Conservation (phyloP, 2,113 vertebrate species). For the Vanacampus margaritifer region DNA sequence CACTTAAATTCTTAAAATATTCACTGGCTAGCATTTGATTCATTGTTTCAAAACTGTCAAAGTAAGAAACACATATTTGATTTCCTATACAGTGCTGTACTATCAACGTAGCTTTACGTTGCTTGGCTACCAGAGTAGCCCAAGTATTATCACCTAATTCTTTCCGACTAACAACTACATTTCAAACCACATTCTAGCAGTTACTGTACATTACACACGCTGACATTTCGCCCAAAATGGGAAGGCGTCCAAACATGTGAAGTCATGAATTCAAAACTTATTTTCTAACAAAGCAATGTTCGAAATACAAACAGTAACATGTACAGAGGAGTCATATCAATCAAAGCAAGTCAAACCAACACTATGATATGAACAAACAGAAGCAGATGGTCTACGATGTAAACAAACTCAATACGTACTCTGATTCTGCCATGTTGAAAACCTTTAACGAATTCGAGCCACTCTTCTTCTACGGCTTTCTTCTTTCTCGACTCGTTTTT, state of each 20-base stretch:
- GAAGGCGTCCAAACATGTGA: background rate
- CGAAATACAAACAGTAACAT: slow-evolving; percentile 4
- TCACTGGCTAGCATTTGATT: background rate
- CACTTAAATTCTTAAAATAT: background rate
- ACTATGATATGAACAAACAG: accelerated
- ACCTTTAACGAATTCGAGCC: slow-evolving; percentile 7
- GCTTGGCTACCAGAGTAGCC: background rate
- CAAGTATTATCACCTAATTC: background rate
- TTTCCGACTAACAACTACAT: background rate
- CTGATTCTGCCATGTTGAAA: slow-evolving; percentile 52
- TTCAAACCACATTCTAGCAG: background rate
- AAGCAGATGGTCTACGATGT: slow-evolving; percentile 51
- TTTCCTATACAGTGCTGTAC: background rate
- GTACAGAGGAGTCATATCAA: accelerated
- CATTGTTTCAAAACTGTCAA: background rate
- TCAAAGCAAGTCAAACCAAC: accelerated
- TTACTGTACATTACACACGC: background rate
- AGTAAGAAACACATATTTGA: too few species aligned
- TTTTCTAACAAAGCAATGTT: background rate
- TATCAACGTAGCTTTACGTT: background rate
- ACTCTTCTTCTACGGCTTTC: background rate
- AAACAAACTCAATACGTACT: slow-evolving; percentile 40
- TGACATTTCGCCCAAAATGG: background rate
- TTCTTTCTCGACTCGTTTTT: background rate
- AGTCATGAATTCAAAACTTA: background rate